These are phyloP conservation scores for Drosophila trapezifrons DNA, from an alignment of 1,140 invertebrate species.

Conservation along the genomic window DNA sequence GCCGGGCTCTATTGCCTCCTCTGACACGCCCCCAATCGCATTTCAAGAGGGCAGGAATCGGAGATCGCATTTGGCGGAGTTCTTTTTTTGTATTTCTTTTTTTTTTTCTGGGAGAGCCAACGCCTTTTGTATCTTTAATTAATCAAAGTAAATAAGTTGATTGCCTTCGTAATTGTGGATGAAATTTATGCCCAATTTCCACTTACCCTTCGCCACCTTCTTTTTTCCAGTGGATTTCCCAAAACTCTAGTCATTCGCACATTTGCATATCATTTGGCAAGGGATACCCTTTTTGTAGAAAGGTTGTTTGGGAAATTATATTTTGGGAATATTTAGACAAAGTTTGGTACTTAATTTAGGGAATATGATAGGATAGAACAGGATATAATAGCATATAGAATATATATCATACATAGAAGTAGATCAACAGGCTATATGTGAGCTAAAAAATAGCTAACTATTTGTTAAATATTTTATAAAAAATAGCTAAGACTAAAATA, in stretches of 20 bases:
- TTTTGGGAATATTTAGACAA: too few species aligned
- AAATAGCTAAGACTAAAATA: too few species aligned
- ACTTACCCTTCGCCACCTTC: conserved; percentile 14
- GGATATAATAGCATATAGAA: too few species aligned
- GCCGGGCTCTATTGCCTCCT: neutral
- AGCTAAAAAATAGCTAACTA: too few species aligned
- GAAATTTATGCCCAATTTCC: conserved; percentile 69
- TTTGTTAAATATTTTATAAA: too few species aligned
- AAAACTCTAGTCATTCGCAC: neutral
- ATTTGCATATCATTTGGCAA: neutral
- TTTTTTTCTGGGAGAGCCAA: neutral
- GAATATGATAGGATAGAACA: too few species aligned
- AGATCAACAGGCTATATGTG: too few species aligned
- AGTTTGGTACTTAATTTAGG: too few species aligned
- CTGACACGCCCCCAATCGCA: conserved; percentile 27
- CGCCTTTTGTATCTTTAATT: conserved; percentile 59
- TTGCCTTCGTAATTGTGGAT: conserved; percentile 66
- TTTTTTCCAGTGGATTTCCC: conserved; percentile 6
- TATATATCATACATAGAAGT: too few species aligned
- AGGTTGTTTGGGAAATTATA: too few species aligned
- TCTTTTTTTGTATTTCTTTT: neutral
- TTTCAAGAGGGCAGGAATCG: neutral
- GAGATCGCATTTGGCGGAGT: conserved; percentile 4
- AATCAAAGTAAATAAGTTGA: conserved; percentile 79
- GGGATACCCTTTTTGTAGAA: neutral